Evolutionary conservation across 2,797 vertebrate genomes (phyloP), one percentile per base, ranked within the genome.

Genomic region (Botia almorhae): DNA sequence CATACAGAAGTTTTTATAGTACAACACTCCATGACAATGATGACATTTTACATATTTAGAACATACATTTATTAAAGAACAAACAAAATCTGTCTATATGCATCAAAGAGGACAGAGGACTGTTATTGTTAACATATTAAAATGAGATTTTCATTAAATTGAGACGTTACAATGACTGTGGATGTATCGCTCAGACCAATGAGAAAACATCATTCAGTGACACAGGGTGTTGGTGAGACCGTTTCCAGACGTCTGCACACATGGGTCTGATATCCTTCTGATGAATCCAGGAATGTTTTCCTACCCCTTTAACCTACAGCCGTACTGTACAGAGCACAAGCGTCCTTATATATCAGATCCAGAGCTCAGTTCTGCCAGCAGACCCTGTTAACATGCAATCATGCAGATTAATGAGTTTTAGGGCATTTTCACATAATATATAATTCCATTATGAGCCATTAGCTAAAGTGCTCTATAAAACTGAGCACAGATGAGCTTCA

Each of bases 361-460:
- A 36, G 8, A 68, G 33, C 19, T 36, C 2, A 50, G 43, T 64
- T 29, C 50, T n/a, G 14, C 11, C 48, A n/a, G 50, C 74, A 67
- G 63, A 76, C 50, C 3, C 50, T 46, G 19, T 69, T 58, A 53
- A 26, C 74, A 77, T 48, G 36, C 33, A 23, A 36, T 19, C 63
- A 56, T 0, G 2, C 29, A 10, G 16, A 76, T 58, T 10, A 48
- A 33, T 46, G 51, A 46, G 36, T 68, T 46, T 69, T 11, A 78
- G 19, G 65, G 23, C 17, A 39, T 65, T 65, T 16, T 65, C 63
- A 65, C 29, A 39, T 16, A 29, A 29, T 61, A 61, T n/a, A 12
- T 65, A 69, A 60, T 78, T 69, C 39, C 76, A 50, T 76, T 33
- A 69, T 16, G 7, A 77, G 17, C 53, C 53, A 50, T 78, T 69